phyloP scores from a whole-genome alignment of 2,797 vertebrate genomes.

The Corythornis leucogaster region DNA sequence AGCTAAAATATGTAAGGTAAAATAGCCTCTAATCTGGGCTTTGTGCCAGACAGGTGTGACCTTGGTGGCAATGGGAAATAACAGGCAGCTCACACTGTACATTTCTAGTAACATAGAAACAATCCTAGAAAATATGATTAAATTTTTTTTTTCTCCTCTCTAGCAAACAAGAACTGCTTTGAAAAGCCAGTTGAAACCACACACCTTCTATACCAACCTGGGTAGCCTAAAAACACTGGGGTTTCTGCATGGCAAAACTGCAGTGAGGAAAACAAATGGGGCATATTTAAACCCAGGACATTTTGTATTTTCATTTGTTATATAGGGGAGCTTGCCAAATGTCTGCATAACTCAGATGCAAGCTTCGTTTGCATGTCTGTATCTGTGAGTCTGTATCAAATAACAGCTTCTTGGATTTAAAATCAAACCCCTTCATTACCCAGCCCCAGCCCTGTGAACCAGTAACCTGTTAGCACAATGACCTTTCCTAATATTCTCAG shows the following conservation, averaged over 20 bases:
- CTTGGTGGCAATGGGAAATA: not conserved
- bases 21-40: not conserved
- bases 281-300: fast-evolving
- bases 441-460: too few species aligned
- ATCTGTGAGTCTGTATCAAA: not conserved
- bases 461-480: fast-evolving
- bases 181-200: not conserved
- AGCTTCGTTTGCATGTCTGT: not conserved
- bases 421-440: not conserved
- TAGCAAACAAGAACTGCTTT: not conserved
- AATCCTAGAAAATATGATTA: not conserved
- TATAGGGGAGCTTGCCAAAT: not conserved
- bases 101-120: not conserved
- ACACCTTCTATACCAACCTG: fast-evolving
- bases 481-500: too few species aligned
- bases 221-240: not conserved
- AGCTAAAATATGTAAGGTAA: not conserved
- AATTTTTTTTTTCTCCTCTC: not conserved
- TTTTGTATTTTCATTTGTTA: not conserved
- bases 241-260: not conserved
- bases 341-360: not conserved
- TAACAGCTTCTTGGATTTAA: not conserved
- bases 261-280: not conserved
- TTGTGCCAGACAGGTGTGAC: not conserved
- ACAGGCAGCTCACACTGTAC: not conserved